Conservation (phyloP, 2,113 vertebrate species). For the Centropus unirufus region DNA sequence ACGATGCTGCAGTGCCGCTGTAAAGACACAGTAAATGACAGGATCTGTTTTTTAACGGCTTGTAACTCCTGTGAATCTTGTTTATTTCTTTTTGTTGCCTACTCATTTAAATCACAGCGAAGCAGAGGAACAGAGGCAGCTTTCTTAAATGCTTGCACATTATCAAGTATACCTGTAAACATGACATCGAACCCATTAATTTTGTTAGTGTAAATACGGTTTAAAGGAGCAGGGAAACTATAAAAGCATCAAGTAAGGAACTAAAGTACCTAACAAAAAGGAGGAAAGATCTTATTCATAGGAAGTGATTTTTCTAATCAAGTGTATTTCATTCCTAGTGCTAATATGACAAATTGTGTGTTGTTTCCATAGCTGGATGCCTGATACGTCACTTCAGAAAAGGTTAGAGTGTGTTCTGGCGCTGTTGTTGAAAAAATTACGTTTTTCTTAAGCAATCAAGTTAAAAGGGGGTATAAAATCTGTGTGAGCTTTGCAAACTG, state of each 20-base stretch:
- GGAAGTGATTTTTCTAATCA: neutral
- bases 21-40: neutral
- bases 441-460: slow-evolving; percentile 6
- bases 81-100: slow-evolving; percentile 14
- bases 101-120: neutral
- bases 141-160: neutral
- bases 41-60: neutral
- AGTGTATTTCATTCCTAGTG: neutral
- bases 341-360: neutral
- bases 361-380: neutral
- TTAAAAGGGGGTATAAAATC: slow-evolving; percentile 21
- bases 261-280: neutral
- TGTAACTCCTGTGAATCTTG: neutral
- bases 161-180: neutral
- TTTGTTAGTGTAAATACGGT: neutral
- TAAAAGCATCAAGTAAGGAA: neutral
- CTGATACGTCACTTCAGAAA: neutral
- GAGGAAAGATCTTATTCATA: neutral
- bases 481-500: neutral
- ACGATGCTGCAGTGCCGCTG: neutral
- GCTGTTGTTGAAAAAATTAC: slow-evolving; percentile 6
- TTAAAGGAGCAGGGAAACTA: neutral
- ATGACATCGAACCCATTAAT: neutral
- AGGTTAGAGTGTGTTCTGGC: slow-evolving; percentile 28
- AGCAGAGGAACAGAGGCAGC: neutral